Evolutionary conservation across 2,888 invertebrate species (phyloP), one percentile per base, ranked within the genome.

Genomic region (Oscheius myriophilus): DNA sequence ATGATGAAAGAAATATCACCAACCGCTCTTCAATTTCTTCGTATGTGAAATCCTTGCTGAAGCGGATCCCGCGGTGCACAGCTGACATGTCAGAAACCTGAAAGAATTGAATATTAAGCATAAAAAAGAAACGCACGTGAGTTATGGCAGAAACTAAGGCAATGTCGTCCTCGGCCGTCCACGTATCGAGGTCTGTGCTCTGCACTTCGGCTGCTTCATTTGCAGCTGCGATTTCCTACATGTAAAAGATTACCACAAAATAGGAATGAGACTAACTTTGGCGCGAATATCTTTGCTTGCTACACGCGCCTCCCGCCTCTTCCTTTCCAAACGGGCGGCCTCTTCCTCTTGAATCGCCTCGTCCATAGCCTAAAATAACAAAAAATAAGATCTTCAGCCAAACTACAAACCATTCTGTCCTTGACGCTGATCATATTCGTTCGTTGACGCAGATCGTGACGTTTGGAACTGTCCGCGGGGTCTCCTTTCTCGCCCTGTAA

Each of bases 121-220:
- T 12, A 62, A 26, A 18, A 26, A 68, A 66, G 49, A n/a, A n/a
- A 23, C 43, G 61, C 75, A 92, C 92, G 89, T 95, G 96, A 84
- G 94, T 93, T 3, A 96, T 93, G 70, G 94, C 95, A 74, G 93
- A 91, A 72, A 98, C 93, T 0, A 98, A 89, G 0, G 94, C 93
- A 39, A 97, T 89, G 89, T 98, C 98, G 89, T 98, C 98, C 25
- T 93, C 92, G 1, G 96, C 95, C 87, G 96, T 96, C 97, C 97
- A 98, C 65, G 95, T 90, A 0, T 96, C 96, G 16, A 89, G 83
- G 68, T 89, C 89, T 18, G 53, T n/a, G 23, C 54, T 52, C 23
- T 18, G 41, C 0, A 66, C 42, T 23, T 70, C 68, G n/a, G 70
- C 66, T 23, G 62, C 70, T 43, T 70, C 76, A 18, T 58, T 41